Conservation (phyloP, 2,888 invertebrate species). For the Spodoptera exigua region DNA sequence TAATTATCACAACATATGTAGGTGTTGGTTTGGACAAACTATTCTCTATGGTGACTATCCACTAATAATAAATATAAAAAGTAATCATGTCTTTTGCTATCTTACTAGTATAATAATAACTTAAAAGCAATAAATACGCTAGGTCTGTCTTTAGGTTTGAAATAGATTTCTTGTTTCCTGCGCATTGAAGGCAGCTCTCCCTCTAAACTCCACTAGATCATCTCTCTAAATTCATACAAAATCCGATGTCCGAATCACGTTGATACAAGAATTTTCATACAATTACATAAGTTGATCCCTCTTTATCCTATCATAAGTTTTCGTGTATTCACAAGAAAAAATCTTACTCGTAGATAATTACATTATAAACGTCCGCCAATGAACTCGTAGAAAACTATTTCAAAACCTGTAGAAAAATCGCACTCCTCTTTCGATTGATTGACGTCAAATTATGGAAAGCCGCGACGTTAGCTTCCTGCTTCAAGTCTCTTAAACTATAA, state of each 20-base stretch:
- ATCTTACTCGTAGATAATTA: slow-evolving; percentile 67
- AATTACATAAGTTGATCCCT: slow-evolving; percentile 80
- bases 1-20: slow-evolving; percentile 75
- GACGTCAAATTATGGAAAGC: slow-evolving; percentile 68
- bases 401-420: slow-evolving; percentile 82
- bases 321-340: slow-evolving; percentile 71
- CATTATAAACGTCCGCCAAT: slow-evolving; percentile 68
- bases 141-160: slow-evolving; percentile 84
- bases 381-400: slow-evolving; percentile 80
- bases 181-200: slow-evolving; percentile 32
- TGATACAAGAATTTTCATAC: slow-evolving; percentile 65
- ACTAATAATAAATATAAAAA: slow-evolving; percentile 74
- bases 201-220: slow-evolving; percentile 35
- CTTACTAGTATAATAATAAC: slow-evolving; percentile 67
- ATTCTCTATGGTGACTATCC: slow-evolving; percentile 72
- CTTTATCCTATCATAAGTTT: slow-evolving; percentile 81
- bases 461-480: slow-evolving; percentile 68
- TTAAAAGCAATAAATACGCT: slow-evolving; percentile 74
- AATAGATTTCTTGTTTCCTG: slow-evolving; percentile 77
- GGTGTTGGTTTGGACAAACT: slow-evolving; percentile 70
- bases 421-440: slow-evolving; percentile 61
- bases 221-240: slow-evolving; percentile 51
- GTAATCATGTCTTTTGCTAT: slow-evolving; percentile 76
- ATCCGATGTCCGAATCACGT: slow-evolving; percentile 51
- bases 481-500: slow-evolving; percentile 65